Evolutionary conservation across 2,888 invertebrate genomes (phyloP).

Genomic region (Holacanthella duospinosa): DNA sequence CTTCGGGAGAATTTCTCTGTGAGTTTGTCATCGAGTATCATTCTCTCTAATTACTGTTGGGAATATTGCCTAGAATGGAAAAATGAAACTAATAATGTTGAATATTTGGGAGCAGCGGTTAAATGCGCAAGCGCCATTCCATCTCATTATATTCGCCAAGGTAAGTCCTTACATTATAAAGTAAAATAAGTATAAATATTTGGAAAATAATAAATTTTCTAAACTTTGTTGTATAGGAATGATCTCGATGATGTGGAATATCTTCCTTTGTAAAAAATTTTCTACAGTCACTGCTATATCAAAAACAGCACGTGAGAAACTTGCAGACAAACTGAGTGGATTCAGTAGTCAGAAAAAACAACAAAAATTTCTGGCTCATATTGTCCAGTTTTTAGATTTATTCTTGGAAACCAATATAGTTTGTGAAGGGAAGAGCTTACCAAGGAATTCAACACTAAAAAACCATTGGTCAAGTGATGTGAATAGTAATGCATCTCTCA

Average conservation of each 20-base stretch:
- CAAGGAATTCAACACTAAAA: background rate
- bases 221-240: no score
- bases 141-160: constrained; percentile 54
- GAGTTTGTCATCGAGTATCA: constrained; percentile 64
- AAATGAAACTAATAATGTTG: constrained; percentile 56
- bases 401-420: constrained; percentile 48
- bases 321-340: constrained; percentile 64
- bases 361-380: constrained; percentile 42
- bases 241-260: constrained; percentile 76
- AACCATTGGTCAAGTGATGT: constrained; percentile 33
- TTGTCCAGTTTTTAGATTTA: constrained; percentile 47
- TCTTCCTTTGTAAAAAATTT: constrained; percentile 69
- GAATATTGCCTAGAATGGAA: constrained; percentile 82
- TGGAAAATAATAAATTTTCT: constrained; percentile 9
- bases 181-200: background rate
- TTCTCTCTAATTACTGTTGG: constrained; percentile 82
- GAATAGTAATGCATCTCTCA: constrained; percentile 50
- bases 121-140: constrained; percentile 57
- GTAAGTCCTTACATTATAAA: constrained; percentile 41
- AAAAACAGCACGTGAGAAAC: constrained; percentile 78
- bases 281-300: constrained; percentile 65
- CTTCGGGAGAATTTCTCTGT: constrained; percentile 63
- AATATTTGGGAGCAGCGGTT: constrained; percentile 59
- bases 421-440: constrained; percentile 20
- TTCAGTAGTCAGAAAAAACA: constrained; percentile 24